A percentile compares a stretch with the other conserved stretches of the same genome.
phyloP scores from a whole-genome alignment of 1,140 invertebrate genomes.

The Epicauta chinensis region DNA sequence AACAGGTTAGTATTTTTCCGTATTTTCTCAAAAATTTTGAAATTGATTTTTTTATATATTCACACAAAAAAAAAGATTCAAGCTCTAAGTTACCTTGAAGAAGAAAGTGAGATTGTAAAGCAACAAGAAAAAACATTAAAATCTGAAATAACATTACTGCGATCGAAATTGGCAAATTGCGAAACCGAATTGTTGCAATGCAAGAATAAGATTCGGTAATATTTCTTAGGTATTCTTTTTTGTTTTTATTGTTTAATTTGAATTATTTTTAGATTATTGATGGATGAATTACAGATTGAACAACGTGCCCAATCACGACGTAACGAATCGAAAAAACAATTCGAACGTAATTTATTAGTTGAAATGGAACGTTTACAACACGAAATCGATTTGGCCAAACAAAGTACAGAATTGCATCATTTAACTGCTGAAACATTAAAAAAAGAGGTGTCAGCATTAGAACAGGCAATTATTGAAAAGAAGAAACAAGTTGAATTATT shows the following conservation, averaged over 20 bases:
- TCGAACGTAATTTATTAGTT: conserved; percentile 66
- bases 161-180: conserved; percentile 79
- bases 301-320: conserved; percentile 46
- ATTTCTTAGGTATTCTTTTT: too few species aligned
- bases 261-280: too few species aligned
- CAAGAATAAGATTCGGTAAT: conserved; percentile 80
- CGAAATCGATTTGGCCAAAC: conserved; percentile 75
- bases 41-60: conserved; percentile 21
- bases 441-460: conserved; percentile 67
- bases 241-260: too few species aligned
- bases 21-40: too few species aligned
- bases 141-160: conserved; percentile 73
- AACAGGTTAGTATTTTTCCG: conserved; percentile 54
- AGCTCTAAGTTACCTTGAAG: conserved; percentile 71
- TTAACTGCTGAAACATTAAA: conserved; percentile 75
- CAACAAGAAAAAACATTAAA: conserved; percentile 81
- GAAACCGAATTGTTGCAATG: conserved; percentile 83
- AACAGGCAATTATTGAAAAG: conserved; percentile 75
- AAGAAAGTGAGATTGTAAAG: conserved; percentile 80
- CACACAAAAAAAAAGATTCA: too few species aligned
- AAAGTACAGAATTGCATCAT: conserved; percentile 71
- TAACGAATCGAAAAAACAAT: conserved; percentile 50
- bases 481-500: conserved; percentile 78
- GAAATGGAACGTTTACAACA: conserved; percentile 76
- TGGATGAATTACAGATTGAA: conserved; percentile 56